Base-by-base conservation (phyloP, 2,113 vertebrate genomes). In the Chaetodon trifascialis region DNA sequence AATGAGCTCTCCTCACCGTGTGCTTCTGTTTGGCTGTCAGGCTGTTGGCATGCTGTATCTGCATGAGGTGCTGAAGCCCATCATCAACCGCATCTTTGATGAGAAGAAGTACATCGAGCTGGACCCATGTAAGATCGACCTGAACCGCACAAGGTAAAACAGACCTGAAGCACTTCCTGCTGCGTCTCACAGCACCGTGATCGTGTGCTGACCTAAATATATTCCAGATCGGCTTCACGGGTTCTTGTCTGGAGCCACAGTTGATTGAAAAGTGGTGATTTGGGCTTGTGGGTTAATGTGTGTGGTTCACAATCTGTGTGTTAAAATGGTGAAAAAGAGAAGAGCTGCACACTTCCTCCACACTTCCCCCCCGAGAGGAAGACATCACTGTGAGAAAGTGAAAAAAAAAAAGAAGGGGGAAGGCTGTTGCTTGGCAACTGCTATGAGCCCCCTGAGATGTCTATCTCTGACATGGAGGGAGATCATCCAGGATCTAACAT, bases 81-180 rank as follows among this genome's bases (percentile, higher is more conserved):
- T 95, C 78, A 91, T 98, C 85, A 96, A 93, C 85, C 96, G 95
- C 19, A 92, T 98, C 92, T 98, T 97, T 4, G 97, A 98, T 76
- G 97, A 99, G 91, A 97, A 94, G 94, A 98, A 97, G 72, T 98
- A 97, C 1, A 93, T 99, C 40, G 97, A 99, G 86, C 91, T 99
- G 87, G 97, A 98, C 79, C 97, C 97, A 0, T 91, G 96, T 91
- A 98, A 96, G 93, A 97, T 98, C 69, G 97, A 97, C 84, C 91
- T 97, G 82, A 96, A 95, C 85, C 93, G 94, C 42, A 91, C 93
- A 78, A 96, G 97, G 97, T 94, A 91, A 94, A 79, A 58, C 42
- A 19, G 30, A 79, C 4, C 25, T 54, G 9, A 47, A 60, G 51
- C 70, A 36, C 1, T 16, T 73, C 21, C 25, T 59, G 30, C 52